Evolutionary conservation across 2,113 vertebrate genomes (phyloP).

Genomic region (Fregata magnificens): DNA sequence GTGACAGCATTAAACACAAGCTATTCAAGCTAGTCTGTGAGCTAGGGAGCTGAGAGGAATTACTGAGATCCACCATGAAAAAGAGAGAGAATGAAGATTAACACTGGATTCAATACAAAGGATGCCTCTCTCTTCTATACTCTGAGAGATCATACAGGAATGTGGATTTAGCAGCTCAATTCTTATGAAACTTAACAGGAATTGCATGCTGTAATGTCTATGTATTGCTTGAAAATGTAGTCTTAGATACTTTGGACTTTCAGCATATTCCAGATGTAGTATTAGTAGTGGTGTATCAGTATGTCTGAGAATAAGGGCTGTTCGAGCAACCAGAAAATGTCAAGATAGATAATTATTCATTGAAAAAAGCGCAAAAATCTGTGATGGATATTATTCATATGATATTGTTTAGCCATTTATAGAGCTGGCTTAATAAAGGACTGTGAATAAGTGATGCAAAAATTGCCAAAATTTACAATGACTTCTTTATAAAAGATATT

Average conservation of each 20-base stretch:
- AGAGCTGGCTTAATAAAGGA: conserved; percentile 30
- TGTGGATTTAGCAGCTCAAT: neutral
- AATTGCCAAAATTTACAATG: conserved; percentile 41
- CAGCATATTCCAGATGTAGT: neutral
- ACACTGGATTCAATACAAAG: neutral
- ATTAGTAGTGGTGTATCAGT: neutral
- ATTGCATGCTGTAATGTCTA: neutral
- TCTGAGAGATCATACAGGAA: neutral
- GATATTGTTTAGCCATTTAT: conserved; percentile 48
- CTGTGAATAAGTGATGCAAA: conserved; percentile 23
- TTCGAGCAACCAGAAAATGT: neutral
- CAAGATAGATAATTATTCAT: conserved; percentile 18
- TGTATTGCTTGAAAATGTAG: neutral
- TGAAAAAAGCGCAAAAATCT: neutral
- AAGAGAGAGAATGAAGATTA: neutral
- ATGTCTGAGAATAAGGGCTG: neutral
- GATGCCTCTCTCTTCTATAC: neutral
- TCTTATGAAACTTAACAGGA: neutral
- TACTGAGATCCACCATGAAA: neutral
- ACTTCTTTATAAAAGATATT: conserved; percentile 44
- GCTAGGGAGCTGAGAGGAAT: neutral
- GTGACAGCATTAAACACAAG: neutral
- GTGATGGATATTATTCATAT: conserved; percentile 3
- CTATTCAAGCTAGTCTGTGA: neutral
- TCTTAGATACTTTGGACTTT: neutral